A percentile compares a stretch with the other conserved stretches of the same genome.
phyloP scores from a whole-genome alignment of 92 coral and sea anemone species.

The Phymanthus crucifer region DNA sequence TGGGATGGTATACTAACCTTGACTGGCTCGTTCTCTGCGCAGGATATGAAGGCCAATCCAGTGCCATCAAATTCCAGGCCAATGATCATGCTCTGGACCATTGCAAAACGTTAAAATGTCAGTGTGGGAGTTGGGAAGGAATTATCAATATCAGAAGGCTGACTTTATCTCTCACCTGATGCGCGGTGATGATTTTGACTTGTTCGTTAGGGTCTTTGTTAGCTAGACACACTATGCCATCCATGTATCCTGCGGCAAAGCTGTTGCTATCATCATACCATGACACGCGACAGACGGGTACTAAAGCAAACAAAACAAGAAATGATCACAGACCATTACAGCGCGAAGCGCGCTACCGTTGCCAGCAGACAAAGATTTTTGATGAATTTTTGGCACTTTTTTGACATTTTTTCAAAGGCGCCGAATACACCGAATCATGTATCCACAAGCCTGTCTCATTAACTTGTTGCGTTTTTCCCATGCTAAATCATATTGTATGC shows the following conservation, averaged over 20 bases:
- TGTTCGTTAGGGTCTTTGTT: conserved; percentile 56
- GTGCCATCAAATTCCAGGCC: conserved; percentile 74
- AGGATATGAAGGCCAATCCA: conserved; percentile 68
- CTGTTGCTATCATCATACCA: conserved; percentile 83
- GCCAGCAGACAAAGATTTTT: too few species aligned
- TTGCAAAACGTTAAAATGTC: neutral
- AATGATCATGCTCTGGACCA: conserved; percentile 60
- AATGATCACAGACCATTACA: too few species aligned
- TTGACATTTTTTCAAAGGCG: too few species aligned
- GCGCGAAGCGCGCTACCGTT: too few species aligned
- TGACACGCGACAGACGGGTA: conserved; percentile 70
- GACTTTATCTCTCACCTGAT: conserved; percentile 53
- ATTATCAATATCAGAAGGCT: neutral
- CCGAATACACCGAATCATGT: too few species aligned
- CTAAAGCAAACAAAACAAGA: conserved; percentile 21
- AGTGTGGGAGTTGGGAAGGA: neutral
- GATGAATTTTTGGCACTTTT: too few species aligned
- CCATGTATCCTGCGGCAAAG: conserved; percentile 79
- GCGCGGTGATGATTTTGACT: conserved; percentile 67
- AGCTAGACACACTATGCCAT: conserved; percentile 76
- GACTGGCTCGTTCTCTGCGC: conserved; percentile 80
- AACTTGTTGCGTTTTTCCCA: too few species aligned
- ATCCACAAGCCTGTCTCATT: too few species aligned
- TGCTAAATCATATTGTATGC: too few species aligned
- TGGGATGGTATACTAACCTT: conserved; percentile 45